Base-by-base conservation (phyloP, 2,113 vertebrate species). In the Choloepus hoffmanni region DNA sequence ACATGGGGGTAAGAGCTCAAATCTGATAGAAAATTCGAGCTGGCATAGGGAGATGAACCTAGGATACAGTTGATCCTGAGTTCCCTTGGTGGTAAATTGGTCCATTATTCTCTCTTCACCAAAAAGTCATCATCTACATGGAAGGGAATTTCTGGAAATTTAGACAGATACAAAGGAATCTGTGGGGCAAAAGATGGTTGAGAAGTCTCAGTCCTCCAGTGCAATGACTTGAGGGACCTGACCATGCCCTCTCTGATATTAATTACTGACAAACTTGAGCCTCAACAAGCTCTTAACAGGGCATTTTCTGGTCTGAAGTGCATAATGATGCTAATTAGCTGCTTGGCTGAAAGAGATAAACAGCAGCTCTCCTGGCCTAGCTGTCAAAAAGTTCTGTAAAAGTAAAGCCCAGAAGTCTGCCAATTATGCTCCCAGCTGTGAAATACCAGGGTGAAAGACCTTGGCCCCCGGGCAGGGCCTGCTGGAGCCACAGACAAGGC, bases 281-380 rank as follows among this genome's bases (percentile, higher is more conserved):
- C 81, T 95, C 55, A 48, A 28, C 65, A 82, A 55, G 62, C 43
- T 86, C 63, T 53, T 45, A 48, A 62, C 45, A 77, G 74, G 67
- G 30, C 63, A 62, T 76, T 91, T 96, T 93, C 86, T 43, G 83
- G 74, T 63, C 70, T 33, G 48, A 62, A 68, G 55, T 30, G 70
- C 65, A 89, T 15, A 28, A 3, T 8, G 62, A 87, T 92, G 85
- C 88, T 90, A 92, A 95, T 95, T 95, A 92, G 48, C 94, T 68
- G 53, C 15, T 74, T 6, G 9, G 63, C 28, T 28, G 79, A 92
- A 33, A 74, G 55, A 89, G 53, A 95, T 36, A 90, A 92, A 90
- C 55, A 93, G 76, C 10, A 65, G 65, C 23, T 53, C 67, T 88
- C 55, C 43, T 21, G 63, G 76, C 33, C 58, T 79, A 33, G 11